phyloP scores from a whole-genome alignment of 2,797 vertebrate genomes.

The Neomorphus geoffroyi region DNA sequence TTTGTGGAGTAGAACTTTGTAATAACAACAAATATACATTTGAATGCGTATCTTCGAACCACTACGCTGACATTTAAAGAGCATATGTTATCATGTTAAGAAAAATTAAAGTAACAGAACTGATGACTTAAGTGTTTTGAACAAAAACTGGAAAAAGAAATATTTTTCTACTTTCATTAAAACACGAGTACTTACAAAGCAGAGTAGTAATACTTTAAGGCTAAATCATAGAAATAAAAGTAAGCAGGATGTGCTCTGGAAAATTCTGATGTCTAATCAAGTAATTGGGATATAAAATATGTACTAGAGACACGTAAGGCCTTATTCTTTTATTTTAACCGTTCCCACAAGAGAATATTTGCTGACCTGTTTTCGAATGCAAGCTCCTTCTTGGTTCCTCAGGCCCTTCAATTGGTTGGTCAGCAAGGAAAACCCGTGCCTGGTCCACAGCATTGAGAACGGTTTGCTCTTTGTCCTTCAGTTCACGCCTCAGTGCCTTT shows the following conservation, averaged over 20 bases:
- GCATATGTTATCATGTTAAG: accelerated
- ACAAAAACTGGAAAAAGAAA: background rate
- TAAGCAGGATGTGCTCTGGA: background rate
- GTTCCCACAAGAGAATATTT: background rate
- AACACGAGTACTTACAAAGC: background rate
- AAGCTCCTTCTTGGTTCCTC: constrained; percentile 91
- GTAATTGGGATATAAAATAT: background rate
- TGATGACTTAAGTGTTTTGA: background rate
- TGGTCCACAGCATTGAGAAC: constrained; percentile 91
- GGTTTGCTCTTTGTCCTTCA: constrained; percentile 90
- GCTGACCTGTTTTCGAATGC: constrained; percentile 88
- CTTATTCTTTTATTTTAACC: background rate
- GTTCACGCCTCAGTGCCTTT: constrained; percentile 86
- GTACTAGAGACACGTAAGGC: background rate
- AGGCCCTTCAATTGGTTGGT: constrained; percentile 95
- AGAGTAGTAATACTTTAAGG: background rate
- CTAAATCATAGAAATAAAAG: background rate
- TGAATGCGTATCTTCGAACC: background rate
- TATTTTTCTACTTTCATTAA: background rate
- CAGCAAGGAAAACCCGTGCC: constrained; percentile 91
- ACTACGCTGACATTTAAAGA: background rate
- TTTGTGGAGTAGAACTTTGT: background rate
- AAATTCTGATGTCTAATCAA: background rate
- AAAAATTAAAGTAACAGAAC: background rate
- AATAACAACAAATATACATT: background rate